phyloP scores from a whole-genome alignment of 1,140 invertebrate genomes.

The Philaenus spumarius region DNA sequence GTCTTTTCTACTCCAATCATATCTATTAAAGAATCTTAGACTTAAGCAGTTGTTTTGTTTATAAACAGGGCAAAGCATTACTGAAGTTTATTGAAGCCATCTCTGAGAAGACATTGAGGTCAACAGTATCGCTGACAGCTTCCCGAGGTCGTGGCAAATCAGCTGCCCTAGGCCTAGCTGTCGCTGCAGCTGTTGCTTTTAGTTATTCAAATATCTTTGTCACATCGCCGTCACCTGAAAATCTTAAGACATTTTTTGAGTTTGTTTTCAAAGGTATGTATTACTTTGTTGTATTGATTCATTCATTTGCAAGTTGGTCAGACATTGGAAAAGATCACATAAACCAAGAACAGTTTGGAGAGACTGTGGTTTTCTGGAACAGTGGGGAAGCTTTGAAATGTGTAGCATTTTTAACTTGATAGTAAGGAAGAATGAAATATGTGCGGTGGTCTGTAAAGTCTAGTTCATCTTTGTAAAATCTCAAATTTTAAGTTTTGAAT shows the following conservation, averaged over 20 bases:
- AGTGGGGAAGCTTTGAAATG: too few relatives aligned
- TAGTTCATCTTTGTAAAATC: too few relatives aligned
- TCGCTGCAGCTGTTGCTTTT: slow-evolving; percentile 76
- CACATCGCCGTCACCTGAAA: slow-evolving; percentile 96
- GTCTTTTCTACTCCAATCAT: too few relatives aligned
- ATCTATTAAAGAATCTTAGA: too few relatives aligned
- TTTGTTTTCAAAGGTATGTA: slow-evolving; percentile 82
- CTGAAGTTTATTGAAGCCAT: slow-evolving; percentile 93
- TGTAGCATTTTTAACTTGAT: too few relatives aligned
- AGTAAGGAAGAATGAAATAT: too few relatives aligned
- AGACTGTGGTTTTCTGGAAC: too few relatives aligned
- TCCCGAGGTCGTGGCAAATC: slow-evolving; percentile 97
- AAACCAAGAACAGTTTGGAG: too few relatives aligned
- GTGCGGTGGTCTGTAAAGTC: too few relatives aligned
- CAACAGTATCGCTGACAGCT: slow-evolving; percentile 93
- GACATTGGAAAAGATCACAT: too few relatives aligned
- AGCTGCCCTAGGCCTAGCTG: slow-evolving; percentile 90
- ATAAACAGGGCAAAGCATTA: slow-evolving; percentile 69
- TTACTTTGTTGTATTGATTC: background rate
- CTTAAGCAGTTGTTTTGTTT: slow-evolving; percentile 1
- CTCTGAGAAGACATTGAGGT: slow-evolving; percentile 83
- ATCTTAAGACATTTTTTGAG: slow-evolving; percentile 96
- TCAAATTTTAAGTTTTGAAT: too few relatives aligned
- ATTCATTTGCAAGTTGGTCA: too few relatives aligned
- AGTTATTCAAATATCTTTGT: slow-evolving; percentile 98